Percentiles rank a stretch among this genome's conserved stretches.
Conservation (phyloP, 2,113 vertebrate species). For the Gambusia holbrooki region DNA sequence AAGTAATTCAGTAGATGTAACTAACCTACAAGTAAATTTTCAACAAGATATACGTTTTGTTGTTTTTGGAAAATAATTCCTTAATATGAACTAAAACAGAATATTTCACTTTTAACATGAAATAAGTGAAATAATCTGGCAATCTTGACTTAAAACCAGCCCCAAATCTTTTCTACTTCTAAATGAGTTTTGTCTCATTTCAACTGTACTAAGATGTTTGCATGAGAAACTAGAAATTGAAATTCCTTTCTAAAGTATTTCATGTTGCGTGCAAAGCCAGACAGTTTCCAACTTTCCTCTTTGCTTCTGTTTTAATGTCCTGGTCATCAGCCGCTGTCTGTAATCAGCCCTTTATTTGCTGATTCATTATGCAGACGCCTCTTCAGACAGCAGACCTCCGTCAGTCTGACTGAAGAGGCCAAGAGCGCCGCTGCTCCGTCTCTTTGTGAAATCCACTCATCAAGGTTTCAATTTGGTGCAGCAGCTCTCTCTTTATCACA, state of each 20-base stretch:
- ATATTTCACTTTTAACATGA: no score
- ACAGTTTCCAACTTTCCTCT: neutral
- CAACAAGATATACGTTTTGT: no score
- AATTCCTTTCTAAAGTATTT: neutral
- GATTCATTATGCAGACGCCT: constrained; percentile 42
- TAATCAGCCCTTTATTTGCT: constrained; percentile 20
- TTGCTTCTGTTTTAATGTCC: neutral
- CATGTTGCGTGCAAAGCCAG: neutral
- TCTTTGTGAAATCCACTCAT: constrained; percentile 35
- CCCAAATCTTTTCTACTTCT: no score
- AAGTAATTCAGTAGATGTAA: no score
- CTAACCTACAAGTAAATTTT: no score
- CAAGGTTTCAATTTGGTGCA: constrained; percentile 31
- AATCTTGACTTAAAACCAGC: no score
- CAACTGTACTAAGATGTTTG: no score
- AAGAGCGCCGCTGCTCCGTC: constrained; percentile 17
- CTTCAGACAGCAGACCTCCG: constrained; percentile 57
- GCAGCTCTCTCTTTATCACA: constrained; percentile 9
- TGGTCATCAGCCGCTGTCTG: constrained; percentile 35
- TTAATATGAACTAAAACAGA: no score
- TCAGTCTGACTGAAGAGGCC: constrained; percentile 45
- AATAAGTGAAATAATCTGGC: no score
- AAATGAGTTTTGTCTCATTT: no score
- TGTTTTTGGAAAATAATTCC: no score
- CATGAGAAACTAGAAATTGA: no score